Base-by-base conservation (phyloP, 2,797 vertebrate genomes). In the Calcarius lapponicus region DNA sequence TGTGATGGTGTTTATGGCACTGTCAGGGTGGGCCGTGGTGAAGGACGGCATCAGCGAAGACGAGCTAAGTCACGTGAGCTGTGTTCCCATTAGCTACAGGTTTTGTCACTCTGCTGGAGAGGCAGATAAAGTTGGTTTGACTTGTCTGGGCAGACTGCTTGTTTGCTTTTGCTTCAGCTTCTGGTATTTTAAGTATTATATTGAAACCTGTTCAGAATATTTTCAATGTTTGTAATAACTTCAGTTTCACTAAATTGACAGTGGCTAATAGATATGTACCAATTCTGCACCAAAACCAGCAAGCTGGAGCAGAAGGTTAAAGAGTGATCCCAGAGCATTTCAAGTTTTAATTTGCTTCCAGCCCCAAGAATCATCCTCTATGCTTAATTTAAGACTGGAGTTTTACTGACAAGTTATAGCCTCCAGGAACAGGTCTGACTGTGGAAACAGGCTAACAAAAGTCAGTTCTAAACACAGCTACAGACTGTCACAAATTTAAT, bases 131-230 rank as follows among this genome's bases (percentile, higher is more conserved):
- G 73, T 93, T 1, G 0, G 65, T 88, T 78, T 70, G 80, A 86
- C 88, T 78, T 93, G 69, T 80, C 78, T 56, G 58, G 57, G 57
- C 92, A 96, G 83, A 54, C 28, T 64, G 22, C 32, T 70, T 90
- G 26, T 86, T 94, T 88, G 57, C 61, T 78, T 91, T 91, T 95
- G 29, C 56, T 76, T 82, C 71, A 42, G 4, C 66, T 80, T 90
- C 80, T 80, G 80, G 48, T 83, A 21, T 83, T 90, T 94, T 70
- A 13, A 86, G 42, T 80, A 71, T 64, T 45, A 20, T 38, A 29
- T 42, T 78, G 57, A 78, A 93, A 78, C 32, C 9, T 61, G 10
- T 54, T 92, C 29, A 76, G 61, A 90, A 36, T 79, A 80, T 47
- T 88, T 90, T 69, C 65, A 51, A 3, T 92, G 54, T 74, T 80